A percentile compares a stretch with the other conserved stretches of the same genome.
These are phyloP conservation scores for Rotaria socialis DNA, from an alignment of 2,888 invertebrate species.

Conservation along the genomic window DNA sequence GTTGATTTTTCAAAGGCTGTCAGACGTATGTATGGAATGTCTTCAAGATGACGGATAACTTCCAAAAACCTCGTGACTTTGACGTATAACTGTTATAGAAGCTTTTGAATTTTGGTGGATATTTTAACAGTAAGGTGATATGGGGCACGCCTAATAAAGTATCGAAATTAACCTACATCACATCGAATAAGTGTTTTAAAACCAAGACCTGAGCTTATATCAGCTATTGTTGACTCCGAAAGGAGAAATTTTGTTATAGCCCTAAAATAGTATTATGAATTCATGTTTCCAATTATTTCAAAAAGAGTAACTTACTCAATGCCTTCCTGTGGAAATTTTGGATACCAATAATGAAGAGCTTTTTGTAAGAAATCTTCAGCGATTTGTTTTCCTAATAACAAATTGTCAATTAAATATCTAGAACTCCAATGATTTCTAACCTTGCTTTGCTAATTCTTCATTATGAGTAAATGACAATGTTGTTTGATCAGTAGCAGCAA, in stretches of 20 bases:
- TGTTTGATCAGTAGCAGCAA: constrained; percentile 35
- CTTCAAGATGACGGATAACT: too few species aligned
- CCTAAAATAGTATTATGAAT: constrained; percentile 54
- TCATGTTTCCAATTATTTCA: not conserved
- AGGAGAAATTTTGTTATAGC: constrained; percentile 68
- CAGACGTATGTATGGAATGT: too few species aligned
- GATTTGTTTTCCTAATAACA: constrained; percentile 64
- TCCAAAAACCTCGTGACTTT: too few species aligned
- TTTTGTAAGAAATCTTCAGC: constrained; percentile 67
- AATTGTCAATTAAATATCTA: not conserved
- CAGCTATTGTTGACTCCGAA: constrained; percentile 67
- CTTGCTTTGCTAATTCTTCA: constrained; percentile 67
- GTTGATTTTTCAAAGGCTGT: too few species aligned
- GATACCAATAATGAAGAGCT: constrained; percentile 70
- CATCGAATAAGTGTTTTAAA: constrained; percentile 75
- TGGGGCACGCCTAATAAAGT: not conserved
- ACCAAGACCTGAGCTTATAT: constrained; percentile 73
- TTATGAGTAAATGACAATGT: constrained; percentile 62
- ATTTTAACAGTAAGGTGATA: too few species aligned
- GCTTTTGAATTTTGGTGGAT: too few species aligned
- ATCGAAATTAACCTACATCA: constrained; percentile 64
- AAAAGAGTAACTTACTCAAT: constrained; percentile 62
- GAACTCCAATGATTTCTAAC: constrained; percentile 48
- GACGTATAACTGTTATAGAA: too few species aligned
- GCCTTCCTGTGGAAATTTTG: constrained; percentile 73